phyloP scores from a whole-genome alignment of 1,140 invertebrate genomes.

The Propsilocerus akamusi region DNA sequence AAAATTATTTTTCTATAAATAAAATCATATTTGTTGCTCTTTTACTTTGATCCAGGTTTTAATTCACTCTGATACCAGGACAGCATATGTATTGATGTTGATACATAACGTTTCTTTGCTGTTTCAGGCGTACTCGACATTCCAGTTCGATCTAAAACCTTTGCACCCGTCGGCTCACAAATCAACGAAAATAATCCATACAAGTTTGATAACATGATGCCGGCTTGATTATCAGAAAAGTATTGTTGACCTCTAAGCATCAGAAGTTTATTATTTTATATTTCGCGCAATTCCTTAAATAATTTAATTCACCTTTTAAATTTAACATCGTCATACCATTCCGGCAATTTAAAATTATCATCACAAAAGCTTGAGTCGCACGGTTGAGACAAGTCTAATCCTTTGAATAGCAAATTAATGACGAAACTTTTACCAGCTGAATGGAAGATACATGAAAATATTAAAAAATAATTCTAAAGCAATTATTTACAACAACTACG shows the following conservation, averaged over 20 bases:
- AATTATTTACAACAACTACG: too few species aligned
- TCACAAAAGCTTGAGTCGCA: background rate
- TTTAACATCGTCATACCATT: constrained; percentile 29
- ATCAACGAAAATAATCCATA: constrained; percentile 35
- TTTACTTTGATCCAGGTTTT: constrained; percentile 30
- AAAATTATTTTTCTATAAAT: background rate
- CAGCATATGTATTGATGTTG: constrained; percentile 41
- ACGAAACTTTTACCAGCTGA: background rate
- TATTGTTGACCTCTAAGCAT: constrained; percentile 34
- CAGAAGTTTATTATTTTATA: background rate
- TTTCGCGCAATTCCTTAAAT: too few species aligned
- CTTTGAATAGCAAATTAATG: background rate
- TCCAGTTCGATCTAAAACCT: constrained; percentile 35
- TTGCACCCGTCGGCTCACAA: constrained; percentile 32
- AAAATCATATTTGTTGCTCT: background rate
- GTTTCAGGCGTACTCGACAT: constrained; percentile 33
- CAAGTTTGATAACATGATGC: constrained; percentile 31
- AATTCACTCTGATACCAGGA: constrained; percentile 50
- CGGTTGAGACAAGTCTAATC: background rate
- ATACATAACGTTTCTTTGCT: constrained; percentile 51
- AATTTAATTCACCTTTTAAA: constrained; percentile 28
- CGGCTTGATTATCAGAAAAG: constrained; percentile 31
- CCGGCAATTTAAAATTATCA: constrained; percentile 18
- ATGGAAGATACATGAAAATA: background rate
- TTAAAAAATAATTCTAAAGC: too few species aligned